These are phyloP conservation scores for Conus ventricosus DNA, from an alignment of 1,140 invertebrate species.

Conservation along the genomic window DNA sequence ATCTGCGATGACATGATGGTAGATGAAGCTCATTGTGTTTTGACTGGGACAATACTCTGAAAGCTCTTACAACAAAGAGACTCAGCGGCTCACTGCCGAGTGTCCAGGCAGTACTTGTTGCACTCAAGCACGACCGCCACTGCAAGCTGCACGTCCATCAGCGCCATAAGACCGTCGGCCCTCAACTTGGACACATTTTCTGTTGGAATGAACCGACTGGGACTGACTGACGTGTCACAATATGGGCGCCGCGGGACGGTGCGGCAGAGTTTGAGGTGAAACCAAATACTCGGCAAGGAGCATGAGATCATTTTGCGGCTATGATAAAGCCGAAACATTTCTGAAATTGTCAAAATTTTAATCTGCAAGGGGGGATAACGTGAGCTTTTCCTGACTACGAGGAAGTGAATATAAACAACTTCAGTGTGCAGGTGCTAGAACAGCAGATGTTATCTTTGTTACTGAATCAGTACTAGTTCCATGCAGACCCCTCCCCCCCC, in stretches of 20 bases:
- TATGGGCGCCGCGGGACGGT: background rate
- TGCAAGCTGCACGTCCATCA: conserved; percentile 2
- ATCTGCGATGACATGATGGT: conserved; percentile 13
- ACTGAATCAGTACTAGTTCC: background rate
- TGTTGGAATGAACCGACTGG: no score
- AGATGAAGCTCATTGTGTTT: background rate
- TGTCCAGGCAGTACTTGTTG: background rate
- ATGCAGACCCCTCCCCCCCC: no score
- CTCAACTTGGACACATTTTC: background rate
- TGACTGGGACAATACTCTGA: conserved; percentile 28
- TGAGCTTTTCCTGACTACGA: conserved; percentile 18
- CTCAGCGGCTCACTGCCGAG: background rate
- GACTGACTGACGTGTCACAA: conserved; percentile 9
- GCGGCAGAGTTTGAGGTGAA: background rate
- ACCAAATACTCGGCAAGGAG: background rate
- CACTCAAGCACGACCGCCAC: background rate
- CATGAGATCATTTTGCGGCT: conserved; percentile 13
- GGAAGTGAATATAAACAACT: background rate
- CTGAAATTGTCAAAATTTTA: background rate
- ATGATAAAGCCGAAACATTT: conserved; percentile 26
- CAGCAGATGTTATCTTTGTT: background rate
- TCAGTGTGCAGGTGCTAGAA: background rate
- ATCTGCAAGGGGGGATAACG: conserved; percentile 6
- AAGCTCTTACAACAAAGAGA: background rate
- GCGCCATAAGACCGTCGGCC: background rate